Percentiles rank a stretch among this genome's conserved stretches.
These are phyloP conservation scores for Drosophila cognata DNA, from an alignment of 2,888 invertebrate species.

Conservation along the genomic window DNA sequence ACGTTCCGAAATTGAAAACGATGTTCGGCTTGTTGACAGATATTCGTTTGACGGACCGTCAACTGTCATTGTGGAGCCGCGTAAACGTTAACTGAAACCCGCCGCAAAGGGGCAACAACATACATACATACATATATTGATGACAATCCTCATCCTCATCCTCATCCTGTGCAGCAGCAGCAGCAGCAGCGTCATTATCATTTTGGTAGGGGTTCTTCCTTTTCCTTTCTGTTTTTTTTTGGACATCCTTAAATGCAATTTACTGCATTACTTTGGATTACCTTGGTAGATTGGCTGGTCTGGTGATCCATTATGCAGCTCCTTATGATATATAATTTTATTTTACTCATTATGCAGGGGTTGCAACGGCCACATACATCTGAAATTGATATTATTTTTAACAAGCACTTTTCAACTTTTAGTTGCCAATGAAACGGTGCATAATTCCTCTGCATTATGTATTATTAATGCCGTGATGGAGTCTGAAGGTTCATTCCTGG, in stretches of 20 bases:
- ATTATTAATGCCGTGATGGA: not conserved
- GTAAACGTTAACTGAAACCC: slow-evolving; percentile 45
- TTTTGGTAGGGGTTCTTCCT: slow-evolving; percentile 10
- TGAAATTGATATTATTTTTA: slow-evolving; percentile 9
- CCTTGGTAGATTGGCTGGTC: slow-evolving; percentile 7
- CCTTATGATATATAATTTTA: slow-evolving; percentile 17
- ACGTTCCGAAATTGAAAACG: slow-evolving; percentile 77
- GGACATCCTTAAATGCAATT: slow-evolving; percentile 52
- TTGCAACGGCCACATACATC: slow-evolving; percentile 1
- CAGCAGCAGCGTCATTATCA: slow-evolving; percentile 41
- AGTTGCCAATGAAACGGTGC: not conserved
- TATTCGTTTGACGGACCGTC: slow-evolving; percentile 80
- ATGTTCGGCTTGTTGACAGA: slow-evolving; percentile 78
- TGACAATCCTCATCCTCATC: slow-evolving; percentile 17
- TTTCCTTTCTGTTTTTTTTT: slow-evolving; percentile 4
- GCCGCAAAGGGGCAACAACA: slow-evolving; percentile 38
- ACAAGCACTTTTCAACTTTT: not conserved
- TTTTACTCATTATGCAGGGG: not conserved
- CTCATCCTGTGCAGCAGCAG: slow-evolving; percentile 15
- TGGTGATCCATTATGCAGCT: slow-evolving; percentile 38
- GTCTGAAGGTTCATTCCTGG: fast-evolving
- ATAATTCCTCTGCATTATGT: not conserved
- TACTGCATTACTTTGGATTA: slow-evolving; percentile 35
- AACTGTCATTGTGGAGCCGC: slow-evolving; percentile 59
- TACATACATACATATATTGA: slow-evolving; percentile 7